phyloP scores from a whole-genome alignment of 2,888 invertebrate genomes.

The Epinotia ramella region DNA sequence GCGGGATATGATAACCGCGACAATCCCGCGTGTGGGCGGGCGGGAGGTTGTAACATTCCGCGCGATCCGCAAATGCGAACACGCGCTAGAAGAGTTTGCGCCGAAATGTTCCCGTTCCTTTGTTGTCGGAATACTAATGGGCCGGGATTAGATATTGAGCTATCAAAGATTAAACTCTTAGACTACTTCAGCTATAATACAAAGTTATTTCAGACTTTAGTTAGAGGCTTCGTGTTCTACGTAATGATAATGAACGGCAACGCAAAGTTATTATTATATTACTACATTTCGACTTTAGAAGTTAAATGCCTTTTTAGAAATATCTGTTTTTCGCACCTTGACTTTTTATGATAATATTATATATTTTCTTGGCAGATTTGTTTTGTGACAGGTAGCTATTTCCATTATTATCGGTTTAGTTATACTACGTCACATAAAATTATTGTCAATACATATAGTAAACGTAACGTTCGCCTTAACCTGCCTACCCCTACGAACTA shows the following conservation, averaged over 20 bases:
- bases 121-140: constrained; percentile 40
- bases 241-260: background rate
- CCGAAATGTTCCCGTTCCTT: constrained; percentile 31
- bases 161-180: constrained; percentile 38
- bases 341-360: background rate
- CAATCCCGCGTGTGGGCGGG: constrained; percentile 35
- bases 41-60: constrained; percentile 23
- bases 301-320: background rate
- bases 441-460: no score
- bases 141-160: constrained; percentile 31
- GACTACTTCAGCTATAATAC: constrained; percentile 2
- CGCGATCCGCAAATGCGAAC: constrained; percentile 31
- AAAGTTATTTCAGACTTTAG: constrained; percentile 4
- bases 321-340: background rate
- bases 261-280: background rate
- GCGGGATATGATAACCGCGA: constrained; percentile 41
- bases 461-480: no score
- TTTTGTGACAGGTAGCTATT: no score
- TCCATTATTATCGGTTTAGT: no score
- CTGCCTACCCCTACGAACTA: no score
- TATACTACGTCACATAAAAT: no score
- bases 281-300: background rate
- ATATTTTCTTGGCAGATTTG: background rate
- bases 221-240: background rate
- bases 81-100: constrained; percentile 33